Conservation (phyloP, 1,140 invertebrate species). For the Pissodes strobi region DNA sequence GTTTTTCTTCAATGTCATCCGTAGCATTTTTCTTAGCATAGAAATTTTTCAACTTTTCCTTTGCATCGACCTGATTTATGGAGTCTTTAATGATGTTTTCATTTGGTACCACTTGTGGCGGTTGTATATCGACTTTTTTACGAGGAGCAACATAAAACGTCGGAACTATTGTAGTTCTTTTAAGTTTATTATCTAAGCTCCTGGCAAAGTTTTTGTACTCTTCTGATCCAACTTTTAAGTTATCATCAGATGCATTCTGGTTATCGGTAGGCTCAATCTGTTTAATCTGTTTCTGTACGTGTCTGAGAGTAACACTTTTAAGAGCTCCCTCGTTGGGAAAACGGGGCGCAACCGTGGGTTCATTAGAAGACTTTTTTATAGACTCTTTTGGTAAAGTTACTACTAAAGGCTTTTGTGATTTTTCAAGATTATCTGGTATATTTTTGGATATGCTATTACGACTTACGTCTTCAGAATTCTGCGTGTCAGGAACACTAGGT, state of each 20-base stretch:
- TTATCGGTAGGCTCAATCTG: conserved; percentile 11
- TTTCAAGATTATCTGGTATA: neutral
- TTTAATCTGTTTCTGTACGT: conserved; percentile 14
- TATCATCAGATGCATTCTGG: conserved; percentile 30
- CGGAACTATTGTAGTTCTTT: conserved; percentile 5
- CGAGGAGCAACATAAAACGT: neutral
- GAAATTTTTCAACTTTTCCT: conserved; percentile 30
- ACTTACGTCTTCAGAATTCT: neutral
- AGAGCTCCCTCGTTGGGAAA: conserved; percentile 8
- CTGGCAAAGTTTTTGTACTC: conserved; percentile 39
- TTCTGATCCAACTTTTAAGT: conserved; percentile 40
- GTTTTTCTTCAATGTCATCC: neutral
- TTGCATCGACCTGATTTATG: conserved; percentile 35
- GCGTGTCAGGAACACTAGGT: neutral
- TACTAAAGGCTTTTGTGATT: neutral
- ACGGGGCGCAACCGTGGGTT: neutral
- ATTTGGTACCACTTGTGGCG: conserved; percentile 12
- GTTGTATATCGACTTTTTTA: neutral
- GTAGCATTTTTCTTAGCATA: neutral
- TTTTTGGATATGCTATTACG: neutral
- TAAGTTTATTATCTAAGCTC: conserved; percentile 34
- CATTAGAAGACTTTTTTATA: neutral
- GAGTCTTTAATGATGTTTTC: conserved; percentile 39
- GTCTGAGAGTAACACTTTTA: conserved; percentile 21
- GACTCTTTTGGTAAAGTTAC: neutral